A percentile compares a stretch with the other conserved stretches of the same genome.
phyloP scores from a whole-genome alignment of 2,797 vertebrate genomes.

The Columba guinea region DNA sequence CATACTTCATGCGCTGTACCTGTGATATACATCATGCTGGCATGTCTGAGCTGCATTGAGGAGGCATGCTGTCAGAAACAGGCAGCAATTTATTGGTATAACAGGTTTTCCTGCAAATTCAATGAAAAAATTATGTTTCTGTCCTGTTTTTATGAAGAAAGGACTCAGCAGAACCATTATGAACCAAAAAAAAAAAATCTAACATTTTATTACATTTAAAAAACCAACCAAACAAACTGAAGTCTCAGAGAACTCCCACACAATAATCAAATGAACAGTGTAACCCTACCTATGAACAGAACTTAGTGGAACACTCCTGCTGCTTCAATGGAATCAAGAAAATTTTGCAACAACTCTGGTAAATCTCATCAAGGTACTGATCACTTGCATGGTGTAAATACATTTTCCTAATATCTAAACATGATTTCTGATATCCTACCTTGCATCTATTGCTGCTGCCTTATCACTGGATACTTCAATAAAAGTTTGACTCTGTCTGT shows the following conservation, averaged over 20 bases:
- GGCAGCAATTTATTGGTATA: neutral
- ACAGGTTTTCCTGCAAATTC: neutral
- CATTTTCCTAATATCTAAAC: neutral
- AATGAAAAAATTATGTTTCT: neutral
- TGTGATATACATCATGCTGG: neutral
- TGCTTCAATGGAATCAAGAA: neutral
- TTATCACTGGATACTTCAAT: neutral
- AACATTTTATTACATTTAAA: neutral
- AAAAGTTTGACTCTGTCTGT: neutral
- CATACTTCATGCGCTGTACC: neutral
- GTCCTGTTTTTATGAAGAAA: neutral
- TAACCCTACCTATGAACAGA: neutral
- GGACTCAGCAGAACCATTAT: neutral
- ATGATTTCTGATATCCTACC: neutral
- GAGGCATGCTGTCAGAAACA: neutral
- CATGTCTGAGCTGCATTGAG: neutral
- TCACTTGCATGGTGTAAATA: neutral
- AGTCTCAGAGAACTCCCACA: neutral
- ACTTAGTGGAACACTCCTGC: neutral
- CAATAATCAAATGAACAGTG: neutral
- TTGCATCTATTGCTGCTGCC: neutral
- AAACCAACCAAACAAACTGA: neutral
- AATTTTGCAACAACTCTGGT: neutral
- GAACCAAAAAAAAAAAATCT: accelerated
- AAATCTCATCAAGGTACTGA: neutral